Conservation (phyloP, 2,888 invertebrate genomes). For the Chesias legatella region DNA sequence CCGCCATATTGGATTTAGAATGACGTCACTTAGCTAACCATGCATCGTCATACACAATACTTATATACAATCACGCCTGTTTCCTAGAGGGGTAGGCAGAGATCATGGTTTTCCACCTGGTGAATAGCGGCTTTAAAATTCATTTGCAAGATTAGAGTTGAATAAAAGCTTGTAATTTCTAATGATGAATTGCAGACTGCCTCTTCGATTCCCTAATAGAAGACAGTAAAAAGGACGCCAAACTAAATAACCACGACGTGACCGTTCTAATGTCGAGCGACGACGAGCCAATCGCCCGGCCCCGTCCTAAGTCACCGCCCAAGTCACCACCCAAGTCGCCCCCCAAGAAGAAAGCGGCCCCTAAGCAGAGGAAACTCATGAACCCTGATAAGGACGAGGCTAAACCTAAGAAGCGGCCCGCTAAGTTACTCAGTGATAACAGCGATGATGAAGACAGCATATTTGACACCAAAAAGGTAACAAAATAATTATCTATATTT, state of each 20-base stretch:
- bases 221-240: slow-evolving; percentile 62
- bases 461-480: slow-evolving; percentile 73
- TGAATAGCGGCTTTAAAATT: too few relatives aligned
- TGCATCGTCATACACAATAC: too few relatives aligned
- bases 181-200: slow-evolving; percentile 67
- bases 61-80: too few relatives aligned
- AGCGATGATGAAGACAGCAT: slow-evolving; percentile 71
- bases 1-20: too few relatives aligned
- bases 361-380: slow-evolving; percentile 58
- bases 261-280: slow-evolving; percentile 46
- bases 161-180: too few relatives aligned
- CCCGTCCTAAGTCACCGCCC: slow-evolving; percentile 40
- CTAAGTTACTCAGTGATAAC: slow-evolving; percentile 53
- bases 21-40: too few relatives aligned
- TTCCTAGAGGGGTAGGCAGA: too few relatives aligned
- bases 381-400: slow-evolving; percentile 45
- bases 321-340: slow-evolving; percentile 42
- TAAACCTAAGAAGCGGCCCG: slow-evolving; percentile 66
- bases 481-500: too few relatives aligned
- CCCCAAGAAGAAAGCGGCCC: slow-evolving; percentile 58
- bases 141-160: too few relatives aligned
- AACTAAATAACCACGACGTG: slow-evolving; percentile 31
- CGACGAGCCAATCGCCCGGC: slow-evolving; percentile 37
- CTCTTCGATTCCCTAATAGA: slow-evolving; percentile 75
- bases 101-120: too few relatives aligned